These are phyloP conservation scores for Gymnocypris eckloni DNA, from an alignment of 2,797 vertebrate species.

Conservation along the genomic window DNA sequence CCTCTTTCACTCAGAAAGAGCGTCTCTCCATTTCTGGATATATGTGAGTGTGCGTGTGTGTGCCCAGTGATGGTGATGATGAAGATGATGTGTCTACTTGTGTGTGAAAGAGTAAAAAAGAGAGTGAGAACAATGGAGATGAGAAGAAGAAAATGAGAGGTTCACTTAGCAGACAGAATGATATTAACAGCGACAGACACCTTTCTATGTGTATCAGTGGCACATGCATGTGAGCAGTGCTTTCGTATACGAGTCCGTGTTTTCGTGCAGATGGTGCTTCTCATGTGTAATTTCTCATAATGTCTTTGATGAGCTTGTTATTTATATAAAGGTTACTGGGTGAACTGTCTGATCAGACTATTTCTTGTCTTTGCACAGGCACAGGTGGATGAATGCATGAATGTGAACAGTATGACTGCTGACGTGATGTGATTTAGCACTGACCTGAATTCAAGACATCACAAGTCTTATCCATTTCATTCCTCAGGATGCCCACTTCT, in stretches of 20 bases:
- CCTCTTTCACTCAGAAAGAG: slow-evolving; percentile 70
- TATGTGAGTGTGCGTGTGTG: slow-evolving; percentile 77
- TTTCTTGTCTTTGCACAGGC: neutral
- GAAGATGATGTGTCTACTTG: slow-evolving; percentile 59
- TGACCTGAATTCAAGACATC: slow-evolving; percentile 51
- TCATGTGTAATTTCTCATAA: slow-evolving; percentile 27
- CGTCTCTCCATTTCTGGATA: slow-evolving; percentile 79
- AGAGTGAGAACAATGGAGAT: slow-evolving; percentile 61
- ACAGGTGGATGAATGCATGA: slow-evolving; percentile 16
- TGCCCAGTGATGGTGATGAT: slow-evolving; percentile 62
- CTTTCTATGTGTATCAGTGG: slow-evolving; percentile 36
- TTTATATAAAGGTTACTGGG: slow-evolving; percentile 13
- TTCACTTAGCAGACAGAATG: slow-evolving; percentile 79
- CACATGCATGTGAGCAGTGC: slow-evolving; percentile 18
- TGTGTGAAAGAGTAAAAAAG: slow-evolving; percentile 55
- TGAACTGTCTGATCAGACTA: slow-evolving; percentile 4
- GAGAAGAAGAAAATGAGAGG: slow-evolving; percentile 77
- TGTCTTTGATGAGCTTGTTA: slow-evolving; percentile 28
- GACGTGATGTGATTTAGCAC: slow-evolving; percentile 24
- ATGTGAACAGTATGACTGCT: neutral
- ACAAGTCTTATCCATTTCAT: slow-evolving; percentile 26
- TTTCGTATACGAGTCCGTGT: slow-evolving; percentile 31
- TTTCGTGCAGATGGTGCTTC: slow-evolving; percentile 46
- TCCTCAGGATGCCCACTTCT: neutral
- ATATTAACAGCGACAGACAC: slow-evolving; percentile 49